Percentiles rank a stretch among this genome's conserved stretches.
phyloP scores from a whole-genome alignment of 2,113 vertebrate genomes.

The Megaceryle maxima region DNA sequence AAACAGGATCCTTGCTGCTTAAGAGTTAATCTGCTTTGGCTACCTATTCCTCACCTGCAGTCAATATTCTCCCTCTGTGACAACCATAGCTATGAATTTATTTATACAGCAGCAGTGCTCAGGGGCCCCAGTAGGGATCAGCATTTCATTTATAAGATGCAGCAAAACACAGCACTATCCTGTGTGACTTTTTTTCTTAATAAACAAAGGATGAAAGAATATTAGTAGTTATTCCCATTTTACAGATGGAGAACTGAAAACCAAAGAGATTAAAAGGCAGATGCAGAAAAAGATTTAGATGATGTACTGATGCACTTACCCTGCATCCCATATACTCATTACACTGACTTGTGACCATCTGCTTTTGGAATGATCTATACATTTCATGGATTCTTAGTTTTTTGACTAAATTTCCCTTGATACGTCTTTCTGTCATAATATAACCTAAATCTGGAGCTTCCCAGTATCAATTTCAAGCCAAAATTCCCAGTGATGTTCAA shows the following conservation, averaged over 20 bases:
- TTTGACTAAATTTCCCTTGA: background rate
- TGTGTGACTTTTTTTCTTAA: background rate
- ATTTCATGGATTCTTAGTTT: background rate
- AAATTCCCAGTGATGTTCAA: background rate
- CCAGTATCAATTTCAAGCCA: background rate
- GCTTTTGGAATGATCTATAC: background rate
- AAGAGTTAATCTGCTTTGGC: constrained; percentile 54
- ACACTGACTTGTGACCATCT: background rate
- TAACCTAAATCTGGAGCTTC: background rate
- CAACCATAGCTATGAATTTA: constrained; percentile 20
- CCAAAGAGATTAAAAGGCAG: background rate
- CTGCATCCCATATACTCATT: background rate
- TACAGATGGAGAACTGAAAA: background rate
- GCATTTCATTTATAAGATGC: background rate
- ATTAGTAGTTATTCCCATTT: background rate
- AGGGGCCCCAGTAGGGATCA: constrained; percentile 24
- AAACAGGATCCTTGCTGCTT: constrained; percentile 42
- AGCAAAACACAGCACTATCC: background rate
- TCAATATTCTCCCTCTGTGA: constrained; percentile 31
- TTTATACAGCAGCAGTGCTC: background rate
- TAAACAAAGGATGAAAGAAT: constrained; percentile 23
- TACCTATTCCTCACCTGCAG: constrained; percentile 42
- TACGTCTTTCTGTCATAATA: background rate
- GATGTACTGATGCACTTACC: background rate
- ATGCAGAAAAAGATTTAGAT: background rate